These are phyloP conservation scores for Chrysina gloriosa DNA, from an alignment of 2,888 invertebrate genomes.

Conservation along the genomic window DNA sequence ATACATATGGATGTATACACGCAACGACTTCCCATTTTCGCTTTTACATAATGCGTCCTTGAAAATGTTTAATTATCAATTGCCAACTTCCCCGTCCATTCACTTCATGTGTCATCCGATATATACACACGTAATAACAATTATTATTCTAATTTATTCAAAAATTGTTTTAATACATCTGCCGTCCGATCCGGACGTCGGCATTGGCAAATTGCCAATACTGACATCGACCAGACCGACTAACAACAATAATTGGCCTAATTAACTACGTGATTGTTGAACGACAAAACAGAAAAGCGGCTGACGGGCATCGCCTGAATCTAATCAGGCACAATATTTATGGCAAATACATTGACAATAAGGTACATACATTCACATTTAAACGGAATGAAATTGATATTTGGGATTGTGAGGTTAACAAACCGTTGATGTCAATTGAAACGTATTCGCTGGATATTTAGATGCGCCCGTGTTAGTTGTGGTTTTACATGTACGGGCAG, in stretches of 20 bases:
- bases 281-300: slow-evolving; percentile 12
- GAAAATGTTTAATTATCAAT: too few relatives aligned
- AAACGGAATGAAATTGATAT: slow-evolving; percentile 19
- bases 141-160: neutral
- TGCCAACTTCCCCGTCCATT: too few relatives aligned
- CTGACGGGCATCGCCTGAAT: neutral
- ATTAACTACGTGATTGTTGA: slow-evolving; percentile 17
- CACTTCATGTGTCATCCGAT: too few relatives aligned
- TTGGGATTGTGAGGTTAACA: slow-evolving; percentile 22
- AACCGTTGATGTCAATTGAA: slow-evolving; percentile 26
- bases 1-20: too few relatives aligned
- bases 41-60: too few relatives aligned
- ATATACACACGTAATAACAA: too few relatives aligned
- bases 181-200: neutral
- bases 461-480: neutral
- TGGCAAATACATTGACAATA: slow-evolving; percentile 25
- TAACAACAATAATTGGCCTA: slow-evolving; percentile 17
- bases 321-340: slow-evolving; percentile 20
- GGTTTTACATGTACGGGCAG: slow-evolving; percentile 12
- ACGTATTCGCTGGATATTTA: neutral
- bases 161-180: neutral
- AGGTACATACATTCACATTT: slow-evolving; percentile 29
- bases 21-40: too few relatives aligned
- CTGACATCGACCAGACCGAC: neutral
- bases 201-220: slow-evolving; percentile 1